These are phyloP conservation scores for Ephestia elutella DNA, from an alignment of 1,140 invertebrate species.

Conservation along the genomic window DNA sequence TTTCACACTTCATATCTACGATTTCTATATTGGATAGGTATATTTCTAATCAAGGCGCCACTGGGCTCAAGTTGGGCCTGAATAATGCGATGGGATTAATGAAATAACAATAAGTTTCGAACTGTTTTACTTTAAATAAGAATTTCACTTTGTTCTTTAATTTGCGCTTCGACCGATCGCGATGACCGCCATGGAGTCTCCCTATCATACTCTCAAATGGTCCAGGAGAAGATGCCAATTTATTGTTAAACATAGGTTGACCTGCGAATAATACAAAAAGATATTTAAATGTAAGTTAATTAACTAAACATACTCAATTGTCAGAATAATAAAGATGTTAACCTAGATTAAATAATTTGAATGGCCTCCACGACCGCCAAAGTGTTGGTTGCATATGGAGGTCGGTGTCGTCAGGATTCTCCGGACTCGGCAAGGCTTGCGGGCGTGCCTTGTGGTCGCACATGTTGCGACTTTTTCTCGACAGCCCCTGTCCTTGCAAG, in stretches of 20 bases:
- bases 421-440: background rate
- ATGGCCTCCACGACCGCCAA: conserved; percentile 35
- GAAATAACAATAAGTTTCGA: conserved; percentile 22
- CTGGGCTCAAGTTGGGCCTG: too few species aligned
- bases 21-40: too few species aligned
- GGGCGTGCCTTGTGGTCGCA: background rate
- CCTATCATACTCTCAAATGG: conserved; percentile 27
- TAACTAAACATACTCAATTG: too few species aligned
- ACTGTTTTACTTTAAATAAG: conserved; percentile 48
- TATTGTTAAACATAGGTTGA: conserved; percentile 39
- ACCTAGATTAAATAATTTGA: conserved; percentile 44
- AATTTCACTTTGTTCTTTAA: conserved; percentile 51
- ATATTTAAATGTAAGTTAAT: background rate
- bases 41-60: too few species aligned
- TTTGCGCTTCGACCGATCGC: conserved; percentile 26
- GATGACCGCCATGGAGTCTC: conserved; percentile 21
- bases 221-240: conserved; percentile 29
- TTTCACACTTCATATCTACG: too few species aligned
- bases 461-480: conserved; percentile 1
- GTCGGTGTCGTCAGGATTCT: conserved; percentile 19
- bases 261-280: conserved; percentile 33
- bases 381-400: conserved; percentile 18
- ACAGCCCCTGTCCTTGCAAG: conserved; percentile 9
- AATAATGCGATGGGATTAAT: background rate
- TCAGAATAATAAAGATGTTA: conserved; percentile 15